Evolutionary conservation across 2,888 invertebrate species (phyloP).

Genomic region (Caenorhabditis afra): DNA sequence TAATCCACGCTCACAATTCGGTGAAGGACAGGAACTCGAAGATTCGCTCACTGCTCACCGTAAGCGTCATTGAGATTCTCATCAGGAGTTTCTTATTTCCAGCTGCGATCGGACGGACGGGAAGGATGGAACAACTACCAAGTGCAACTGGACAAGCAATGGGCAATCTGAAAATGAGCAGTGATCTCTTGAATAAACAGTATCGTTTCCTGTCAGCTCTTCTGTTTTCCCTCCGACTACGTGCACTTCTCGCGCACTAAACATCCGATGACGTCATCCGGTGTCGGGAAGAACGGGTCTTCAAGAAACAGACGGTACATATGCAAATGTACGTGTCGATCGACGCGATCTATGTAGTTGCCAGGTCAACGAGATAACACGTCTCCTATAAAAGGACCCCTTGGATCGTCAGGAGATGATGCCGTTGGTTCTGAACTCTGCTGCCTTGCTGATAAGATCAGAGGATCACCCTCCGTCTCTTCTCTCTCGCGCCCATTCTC

Average conservation of each 20-base stretch:
- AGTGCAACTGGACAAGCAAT: slow-evolving; percentile 33
- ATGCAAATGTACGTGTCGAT: slow-evolving; percentile 59
- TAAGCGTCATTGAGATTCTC: neutral
- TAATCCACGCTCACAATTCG: slow-evolving; percentile 25
- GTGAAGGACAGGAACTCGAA: slow-evolving; percentile 40
- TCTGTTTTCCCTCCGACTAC: slow-evolving; percentile 2
- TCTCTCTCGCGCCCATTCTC: slow-evolving; percentile 11
- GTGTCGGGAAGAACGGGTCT: slow-evolving; percentile 30
- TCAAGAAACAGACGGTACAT: slow-evolving; percentile 37
- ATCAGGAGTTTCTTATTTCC: neutral
- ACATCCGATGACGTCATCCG: slow-evolving; percentile 34
- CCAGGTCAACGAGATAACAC: slow-evolving; percentile 44
- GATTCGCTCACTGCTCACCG: slow-evolving; percentile 39
- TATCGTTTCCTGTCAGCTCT: neutral
- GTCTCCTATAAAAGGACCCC: slow-evolving; percentile 5
- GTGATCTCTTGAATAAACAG: slow-evolving; percentile 30
- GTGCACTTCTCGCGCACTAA: slow-evolving; percentile 15
- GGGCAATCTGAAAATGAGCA: slow-evolving; percentile 15
- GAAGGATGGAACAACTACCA: slow-evolving; percentile 58
- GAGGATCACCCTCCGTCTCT: slow-evolving; percentile 15
- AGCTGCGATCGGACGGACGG: slow-evolving; percentile 33
- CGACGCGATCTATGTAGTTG: slow-evolving; percentile 31
- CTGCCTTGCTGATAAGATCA: slow-evolving; percentile 25
- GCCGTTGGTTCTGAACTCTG: neutral
- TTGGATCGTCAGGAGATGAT: neutral